These are phyloP conservation scores for Drosophila ananassae DNA, from an alignment of 1,140 invertebrate species.

Conservation along the genomic window DNA sequence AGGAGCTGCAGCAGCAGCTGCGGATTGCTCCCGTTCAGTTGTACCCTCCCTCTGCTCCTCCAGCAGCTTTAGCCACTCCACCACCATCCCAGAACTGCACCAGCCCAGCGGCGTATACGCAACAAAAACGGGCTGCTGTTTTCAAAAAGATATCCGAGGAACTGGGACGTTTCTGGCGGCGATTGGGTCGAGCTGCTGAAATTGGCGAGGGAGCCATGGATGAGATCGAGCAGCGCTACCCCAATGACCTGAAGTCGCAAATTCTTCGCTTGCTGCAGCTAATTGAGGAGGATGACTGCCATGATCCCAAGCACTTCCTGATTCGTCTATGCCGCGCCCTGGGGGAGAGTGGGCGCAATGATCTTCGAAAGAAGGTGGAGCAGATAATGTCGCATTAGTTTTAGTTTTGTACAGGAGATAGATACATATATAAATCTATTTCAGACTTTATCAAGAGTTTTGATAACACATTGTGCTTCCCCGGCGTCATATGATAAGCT, in stretches of 20 bases:
- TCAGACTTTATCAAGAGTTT: neutral
- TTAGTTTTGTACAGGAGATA: neutral
- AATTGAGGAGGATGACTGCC: slow-evolving; percentile 71
- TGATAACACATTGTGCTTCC: slow-evolving; percentile 4
- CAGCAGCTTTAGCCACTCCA: neutral
- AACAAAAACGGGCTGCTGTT: slow-evolving; percentile 61
- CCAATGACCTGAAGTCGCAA: slow-evolving; percentile 60
- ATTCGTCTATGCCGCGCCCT: slow-evolving; percentile 62
- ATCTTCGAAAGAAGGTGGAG: slow-evolving; percentile 67
- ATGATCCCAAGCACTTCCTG: slow-evolving; percentile 61
- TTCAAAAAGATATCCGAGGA: slow-evolving; percentile 71
- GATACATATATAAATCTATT: neutral
- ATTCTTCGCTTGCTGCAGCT: slow-evolving; percentile 58
- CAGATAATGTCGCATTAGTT: slow-evolving; percentile 68
- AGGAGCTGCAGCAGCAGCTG: slow-evolving; percentile 57
- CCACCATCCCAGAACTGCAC: slow-evolving; percentile 39
- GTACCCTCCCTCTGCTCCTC: neutral
- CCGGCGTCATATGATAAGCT: neutral
- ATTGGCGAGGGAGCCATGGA: slow-evolving; percentile 85
- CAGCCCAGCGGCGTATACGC: slow-evolving; percentile 41
- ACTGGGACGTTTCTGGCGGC: slow-evolving; percentile 85
- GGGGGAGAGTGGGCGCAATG: slow-evolving; percentile 60
- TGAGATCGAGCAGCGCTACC: slow-evolving; percentile 78
- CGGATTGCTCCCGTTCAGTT: slow-evolving; percentile 17
- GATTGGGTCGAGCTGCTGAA: slow-evolving; percentile 84